A percentile compares a stretch with the other conserved stretches of the same genome.
phyloP scores from a whole-genome alignment of 1,140 invertebrate species.

The Ceratosolen fusciceps region DNA sequence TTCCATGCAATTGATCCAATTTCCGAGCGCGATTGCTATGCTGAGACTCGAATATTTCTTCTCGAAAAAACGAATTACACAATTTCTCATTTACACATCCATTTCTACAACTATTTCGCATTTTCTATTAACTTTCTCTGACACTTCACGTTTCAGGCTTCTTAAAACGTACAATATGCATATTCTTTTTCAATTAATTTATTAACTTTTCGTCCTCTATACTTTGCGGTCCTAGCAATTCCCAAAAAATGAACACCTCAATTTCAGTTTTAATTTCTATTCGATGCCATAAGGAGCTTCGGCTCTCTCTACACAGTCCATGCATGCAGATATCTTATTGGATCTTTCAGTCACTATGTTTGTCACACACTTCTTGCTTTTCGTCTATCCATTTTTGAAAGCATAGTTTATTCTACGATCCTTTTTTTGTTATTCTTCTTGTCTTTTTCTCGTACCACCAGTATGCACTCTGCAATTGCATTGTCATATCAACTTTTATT shows the following conservation, averaged over 20 bases:
- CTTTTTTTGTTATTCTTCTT: background rate
- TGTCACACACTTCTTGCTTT: constrained; percentile 19
- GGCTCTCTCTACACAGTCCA: too few relatives aligned
- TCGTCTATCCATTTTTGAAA: background rate
- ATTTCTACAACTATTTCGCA: too few relatives aligned
- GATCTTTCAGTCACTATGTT: background rate
- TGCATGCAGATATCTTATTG: background rate
- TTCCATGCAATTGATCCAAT: constrained; percentile 45
- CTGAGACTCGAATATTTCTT: background rate
- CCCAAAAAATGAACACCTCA: too few relatives aligned
- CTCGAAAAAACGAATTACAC: constrained; percentile 33
- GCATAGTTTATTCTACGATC: background rate
- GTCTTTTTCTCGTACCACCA: background rate
- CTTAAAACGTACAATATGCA: too few relatives aligned
- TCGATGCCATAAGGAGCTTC: too few relatives aligned
- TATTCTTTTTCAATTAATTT: too few relatives aligned
- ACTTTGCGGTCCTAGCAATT: too few relatives aligned
- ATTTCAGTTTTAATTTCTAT: too few relatives aligned
- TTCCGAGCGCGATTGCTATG: background rate
- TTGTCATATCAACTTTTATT: constrained; percentile 60
- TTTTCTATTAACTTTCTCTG: too few relatives aligned
- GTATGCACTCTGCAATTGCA: constrained; percentile 58
- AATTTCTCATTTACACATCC: background rate
- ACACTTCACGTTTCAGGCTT: too few relatives aligned
- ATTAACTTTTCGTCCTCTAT: too few relatives aligned